Percentiles rank a stretch among this genome's conserved stretches.
phyloP scores from a whole-genome alignment of 2,113 vertebrate species.

The Antechinus stuartii region DNA sequence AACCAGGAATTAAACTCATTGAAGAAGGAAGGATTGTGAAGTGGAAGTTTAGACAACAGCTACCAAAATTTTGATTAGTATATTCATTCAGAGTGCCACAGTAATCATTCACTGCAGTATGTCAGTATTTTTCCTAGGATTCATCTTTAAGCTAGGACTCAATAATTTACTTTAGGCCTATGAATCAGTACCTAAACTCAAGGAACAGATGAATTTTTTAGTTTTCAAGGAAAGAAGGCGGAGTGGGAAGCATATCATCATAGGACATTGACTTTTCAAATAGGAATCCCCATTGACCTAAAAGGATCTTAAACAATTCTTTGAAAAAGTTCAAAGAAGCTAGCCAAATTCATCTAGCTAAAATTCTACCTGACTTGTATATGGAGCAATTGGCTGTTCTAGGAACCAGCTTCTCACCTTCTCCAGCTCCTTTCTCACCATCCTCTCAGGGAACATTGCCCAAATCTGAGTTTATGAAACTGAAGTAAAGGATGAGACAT shows the following conservation, averaged over 20 bases:
- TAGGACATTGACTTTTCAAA: neutral
- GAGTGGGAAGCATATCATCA: neutral
- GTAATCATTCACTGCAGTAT: neutral
- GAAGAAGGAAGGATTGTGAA: neutral
- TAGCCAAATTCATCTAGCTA: neutral
- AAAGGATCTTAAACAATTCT: neutral
- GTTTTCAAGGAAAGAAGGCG: neutral
- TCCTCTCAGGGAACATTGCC: neutral
- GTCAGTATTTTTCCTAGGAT: neutral
- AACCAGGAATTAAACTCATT: neutral
- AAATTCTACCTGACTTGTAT: neutral
- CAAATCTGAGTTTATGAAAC: neutral
- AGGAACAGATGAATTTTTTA: neutral
- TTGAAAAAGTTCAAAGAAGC: neutral
- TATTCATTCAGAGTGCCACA: neutral
- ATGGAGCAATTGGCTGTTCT: neutral
- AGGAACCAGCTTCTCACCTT: neutral
- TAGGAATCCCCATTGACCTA: neutral
- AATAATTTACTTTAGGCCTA: neutral
- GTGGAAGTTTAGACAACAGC: neutral
- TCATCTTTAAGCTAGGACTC: neutral
- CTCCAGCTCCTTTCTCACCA: neutral
- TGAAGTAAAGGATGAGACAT: neutral
- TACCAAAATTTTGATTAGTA: neutral
- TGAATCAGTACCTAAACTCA: neutral